A percentile compares a stretch with the other conserved stretches of the same genome.
These are phyloP conservation scores for Clinocottus analis DNA, from an alignment of 2,113 vertebrate species.

Conservation along the genomic window DNA sequence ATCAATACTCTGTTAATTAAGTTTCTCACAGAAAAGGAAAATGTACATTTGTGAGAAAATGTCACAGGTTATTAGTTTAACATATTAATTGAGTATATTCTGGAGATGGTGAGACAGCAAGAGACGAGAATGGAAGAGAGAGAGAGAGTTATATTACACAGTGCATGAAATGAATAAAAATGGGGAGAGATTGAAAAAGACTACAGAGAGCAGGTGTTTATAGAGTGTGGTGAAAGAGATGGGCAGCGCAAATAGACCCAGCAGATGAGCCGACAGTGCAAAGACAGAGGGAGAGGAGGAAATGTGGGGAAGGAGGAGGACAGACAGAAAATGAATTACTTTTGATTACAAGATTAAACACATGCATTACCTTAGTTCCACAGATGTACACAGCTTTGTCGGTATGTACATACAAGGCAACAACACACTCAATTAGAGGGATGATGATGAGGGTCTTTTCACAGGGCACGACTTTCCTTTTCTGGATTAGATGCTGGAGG, in stretches of 20 bases:
- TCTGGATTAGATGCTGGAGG: neutral
- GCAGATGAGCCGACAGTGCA: neutral
- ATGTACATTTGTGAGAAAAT: conserved; percentile 33
- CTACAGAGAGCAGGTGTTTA: conserved; percentile 40
- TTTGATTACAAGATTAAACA: neutral
- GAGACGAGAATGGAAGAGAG: neutral
- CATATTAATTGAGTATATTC: conserved; percentile 13
- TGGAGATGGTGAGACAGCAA: neutral
- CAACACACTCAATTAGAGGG: neutral
- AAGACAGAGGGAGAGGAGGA: neutral
- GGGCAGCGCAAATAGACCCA: conserved; percentile 8
- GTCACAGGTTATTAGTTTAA: conserved; percentile 45
- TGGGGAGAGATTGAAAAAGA: conserved; percentile 31
- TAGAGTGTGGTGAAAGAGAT: conserved; percentile 2
- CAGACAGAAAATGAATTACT: neutral
- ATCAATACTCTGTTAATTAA: conserved; percentile 12
- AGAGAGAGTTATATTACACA: neutral
- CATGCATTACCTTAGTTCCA: neutral
- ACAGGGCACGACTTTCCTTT: neutral
- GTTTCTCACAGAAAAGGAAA: neutral
- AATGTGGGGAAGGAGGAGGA: neutral
- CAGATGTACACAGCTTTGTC: neutral
- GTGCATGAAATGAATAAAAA: neutral
- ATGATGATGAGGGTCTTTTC: neutral
- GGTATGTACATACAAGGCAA: neutral